Conservation (phyloP, 2,888 invertebrate species). For the Taenaris catops region DNA sequence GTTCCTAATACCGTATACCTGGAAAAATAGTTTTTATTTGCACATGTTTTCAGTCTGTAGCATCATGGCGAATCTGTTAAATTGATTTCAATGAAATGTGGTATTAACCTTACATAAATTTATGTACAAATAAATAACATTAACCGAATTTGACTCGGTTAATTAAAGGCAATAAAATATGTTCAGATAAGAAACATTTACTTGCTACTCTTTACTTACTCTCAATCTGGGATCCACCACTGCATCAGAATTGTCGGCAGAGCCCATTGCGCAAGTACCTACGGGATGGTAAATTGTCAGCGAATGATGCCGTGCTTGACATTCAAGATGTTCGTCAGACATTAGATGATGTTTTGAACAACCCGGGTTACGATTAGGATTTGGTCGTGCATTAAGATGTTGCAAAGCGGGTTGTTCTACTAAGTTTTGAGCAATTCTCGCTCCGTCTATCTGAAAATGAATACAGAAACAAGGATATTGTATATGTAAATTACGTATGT, state of each 20-base stretch:
- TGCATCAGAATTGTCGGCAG: conserved; percentile 63
- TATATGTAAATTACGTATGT: too few relatives aligned
- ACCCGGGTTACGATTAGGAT: conserved; percentile 82
- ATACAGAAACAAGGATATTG: background rate
- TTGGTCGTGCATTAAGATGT: conserved; percentile 81
- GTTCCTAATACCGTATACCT: conserved; percentile 83
- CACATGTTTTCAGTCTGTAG: too few relatives aligned
- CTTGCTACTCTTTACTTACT: too few relatives aligned
- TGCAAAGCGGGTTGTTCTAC: conserved; percentile 81
- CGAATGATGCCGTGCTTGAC: conserved; percentile 86
- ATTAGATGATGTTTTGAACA: conserved; percentile 81
- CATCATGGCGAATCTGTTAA: too few relatives aligned
- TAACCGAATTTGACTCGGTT: too few relatives aligned
- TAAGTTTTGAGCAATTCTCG: conserved; percentile 83
- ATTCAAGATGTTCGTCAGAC: conserved; percentile 88
- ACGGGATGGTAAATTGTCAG: conserved; percentile 91
- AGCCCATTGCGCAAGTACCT: conserved; percentile 91
- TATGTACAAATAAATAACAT: background rate
- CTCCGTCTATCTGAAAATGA: conserved; percentile 83
- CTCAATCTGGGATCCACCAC: conserved; percentile 86
- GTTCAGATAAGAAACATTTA: too few relatives aligned
- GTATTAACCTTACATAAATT: too few relatives aligned
- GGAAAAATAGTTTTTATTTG: conserved; percentile 18
- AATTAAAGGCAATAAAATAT: too few relatives aligned
- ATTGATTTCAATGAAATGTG: background rate